phyloP scores from a whole-genome alignment of 2,888 invertebrate species.

The Minunthozetes semirufus region DNA sequence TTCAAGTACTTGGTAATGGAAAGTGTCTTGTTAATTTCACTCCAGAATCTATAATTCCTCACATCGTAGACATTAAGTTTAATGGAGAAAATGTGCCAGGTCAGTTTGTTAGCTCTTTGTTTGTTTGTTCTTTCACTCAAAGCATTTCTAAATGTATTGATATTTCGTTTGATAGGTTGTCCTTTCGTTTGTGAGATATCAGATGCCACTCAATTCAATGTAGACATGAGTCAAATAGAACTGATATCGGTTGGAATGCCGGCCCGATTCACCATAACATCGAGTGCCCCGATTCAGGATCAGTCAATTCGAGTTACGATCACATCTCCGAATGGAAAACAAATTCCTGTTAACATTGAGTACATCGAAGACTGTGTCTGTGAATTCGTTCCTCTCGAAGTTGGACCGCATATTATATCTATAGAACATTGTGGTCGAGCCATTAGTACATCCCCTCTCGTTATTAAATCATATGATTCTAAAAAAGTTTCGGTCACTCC shows the following conservation, averaged over 20 bases:
- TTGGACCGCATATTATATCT: conserved; percentile 89
- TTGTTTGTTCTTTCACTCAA: too few relatives aligned
- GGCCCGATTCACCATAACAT: conserved; percentile 64
- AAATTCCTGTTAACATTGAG: conserved; percentile 77
- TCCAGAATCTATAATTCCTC: conserved; percentile 81
- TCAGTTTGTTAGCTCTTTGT: conserved; percentile 26
- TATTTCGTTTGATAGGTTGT: conserved; percentile 54
- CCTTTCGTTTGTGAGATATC: conserved; percentile 80
- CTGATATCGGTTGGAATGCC: conserved; percentile 75
- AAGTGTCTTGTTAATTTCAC: conserved; percentile 89
- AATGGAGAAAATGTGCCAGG: conserved; percentile 53
- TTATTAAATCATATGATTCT: conserved; percentile 92
- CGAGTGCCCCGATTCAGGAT: conserved; percentile 44
- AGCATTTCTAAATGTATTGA: neutral
- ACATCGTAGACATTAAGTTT: conserved; percentile 90
- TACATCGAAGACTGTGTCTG: conserved; percentile 81
- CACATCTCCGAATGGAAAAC: conserved; percentile 59
- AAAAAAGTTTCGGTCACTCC: conserved; percentile 89
- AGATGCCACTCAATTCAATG: conserved; percentile 66
- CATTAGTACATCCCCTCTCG: conserved; percentile 88
- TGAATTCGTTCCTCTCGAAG: conserved; percentile 80
- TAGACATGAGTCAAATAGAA: conserved; percentile 68
- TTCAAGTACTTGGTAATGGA: conserved; percentile 87
- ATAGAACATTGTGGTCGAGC: conserved; percentile 63
- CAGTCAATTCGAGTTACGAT: conserved; percentile 10